These are phyloP conservation scores for Phorcus lineatus DNA, from an alignment of 2,888 invertebrate species.

Conservation along the genomic window DNA sequence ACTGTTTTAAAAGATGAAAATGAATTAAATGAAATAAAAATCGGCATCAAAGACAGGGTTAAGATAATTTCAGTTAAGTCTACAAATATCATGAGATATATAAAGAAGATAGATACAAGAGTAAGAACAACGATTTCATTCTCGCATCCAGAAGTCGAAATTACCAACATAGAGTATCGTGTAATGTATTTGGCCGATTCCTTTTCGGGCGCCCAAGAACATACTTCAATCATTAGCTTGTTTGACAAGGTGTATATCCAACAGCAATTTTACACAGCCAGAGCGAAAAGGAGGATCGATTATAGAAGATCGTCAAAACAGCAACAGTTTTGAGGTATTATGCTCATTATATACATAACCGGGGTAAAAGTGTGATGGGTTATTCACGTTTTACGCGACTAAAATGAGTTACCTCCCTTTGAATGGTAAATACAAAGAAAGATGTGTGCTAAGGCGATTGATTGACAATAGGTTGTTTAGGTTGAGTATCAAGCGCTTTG, in stretches of 20 bases:
- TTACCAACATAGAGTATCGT: neutral
- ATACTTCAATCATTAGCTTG: constrained; percentile 4
- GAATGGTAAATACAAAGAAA: neutral
- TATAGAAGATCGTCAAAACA: neutral
- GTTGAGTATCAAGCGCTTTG: neutral
- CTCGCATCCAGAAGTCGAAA: too few species aligned
- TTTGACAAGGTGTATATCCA: constrained; percentile 14
- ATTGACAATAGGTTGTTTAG: neutral
- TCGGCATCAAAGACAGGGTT: too few species aligned
- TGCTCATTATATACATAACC: constrained; percentile 6
- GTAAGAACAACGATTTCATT: too few species aligned
- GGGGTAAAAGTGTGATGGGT: neutral
- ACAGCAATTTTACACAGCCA: neutral
- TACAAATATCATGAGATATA: too few species aligned
- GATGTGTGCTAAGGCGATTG: neutral
- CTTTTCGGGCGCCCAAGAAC: neutral
- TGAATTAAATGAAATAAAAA: too few species aligned
- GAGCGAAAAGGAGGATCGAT: constrained; percentile 9
- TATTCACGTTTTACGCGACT: neutral
- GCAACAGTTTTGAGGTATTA: neutral
- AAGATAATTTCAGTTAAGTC: too few species aligned
- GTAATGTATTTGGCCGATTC: neutral
- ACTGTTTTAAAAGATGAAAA: too few species aligned
- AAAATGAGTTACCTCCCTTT: neutral
- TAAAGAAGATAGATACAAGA: too few species aligned